Evolutionary conservation across 2,797 vertebrate genomes (phyloP).

Genomic region (Enteromius trimaculatus): DNA sequence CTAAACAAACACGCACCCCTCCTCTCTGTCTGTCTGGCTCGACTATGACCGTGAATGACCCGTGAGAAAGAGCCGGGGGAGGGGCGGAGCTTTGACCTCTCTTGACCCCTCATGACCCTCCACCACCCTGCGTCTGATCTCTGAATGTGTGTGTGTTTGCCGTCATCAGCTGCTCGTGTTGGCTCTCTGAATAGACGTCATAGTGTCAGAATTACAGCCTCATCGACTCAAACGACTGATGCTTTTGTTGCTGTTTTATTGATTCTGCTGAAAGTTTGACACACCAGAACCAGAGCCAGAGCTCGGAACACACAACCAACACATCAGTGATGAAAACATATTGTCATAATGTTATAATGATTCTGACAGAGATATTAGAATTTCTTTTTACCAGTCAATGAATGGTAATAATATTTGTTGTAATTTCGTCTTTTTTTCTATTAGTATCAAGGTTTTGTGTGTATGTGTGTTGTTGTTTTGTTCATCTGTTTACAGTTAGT

Average conservation of each 20-base stretch:
- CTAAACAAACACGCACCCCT: slow-evolving; percentile 39
- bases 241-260: not conserved
- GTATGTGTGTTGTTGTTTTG: no score
- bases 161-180: not conserved
- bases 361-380: not conserved
- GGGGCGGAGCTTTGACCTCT: slow-evolving; percentile 17
- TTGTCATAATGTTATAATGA: not conserved
- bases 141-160: slow-evolving; percentile 16
- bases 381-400: not conserved
- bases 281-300: not conserved
- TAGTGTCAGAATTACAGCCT: not conserved
- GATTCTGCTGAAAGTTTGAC: not conserved
- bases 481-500: not conserved
- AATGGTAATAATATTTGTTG: not conserved
- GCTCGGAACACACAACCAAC: not conserved
- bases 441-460: not conserved
- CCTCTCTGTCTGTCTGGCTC: slow-evolving; percentile 58
- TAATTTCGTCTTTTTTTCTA: not conserved
- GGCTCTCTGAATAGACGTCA: slow-evolving; percentile 5
- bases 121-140: slow-evolving; percentile 27
- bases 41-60: slow-evolving; percentile 52
- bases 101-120: not conserved
- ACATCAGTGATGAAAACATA: not conserved
- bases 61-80: slow-evolving; percentile 39
- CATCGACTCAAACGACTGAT: not conserved